Base-by-base conservation (phyloP, 2,113 vertebrate species). In the Cygnus atratus region DNA sequence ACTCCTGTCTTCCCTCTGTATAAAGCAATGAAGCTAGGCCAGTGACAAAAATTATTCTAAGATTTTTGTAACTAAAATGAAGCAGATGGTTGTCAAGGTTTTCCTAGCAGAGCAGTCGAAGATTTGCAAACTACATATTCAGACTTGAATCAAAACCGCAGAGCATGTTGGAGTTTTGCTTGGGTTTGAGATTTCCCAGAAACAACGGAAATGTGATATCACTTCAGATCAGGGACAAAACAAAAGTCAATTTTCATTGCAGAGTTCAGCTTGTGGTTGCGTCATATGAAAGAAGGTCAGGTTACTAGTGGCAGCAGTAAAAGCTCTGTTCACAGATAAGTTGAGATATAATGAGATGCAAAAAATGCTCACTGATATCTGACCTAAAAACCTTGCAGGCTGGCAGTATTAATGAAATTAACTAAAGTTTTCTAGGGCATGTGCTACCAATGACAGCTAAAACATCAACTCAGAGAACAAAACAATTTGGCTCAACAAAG, bases 161-260 rank as follows among this genome's bases (percentile, higher is more conserved):
- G 75, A 95, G 58, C 84, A 90, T 54, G 14, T 11, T 93, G 91
- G 92, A 96, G 86, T 85, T 94, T 20, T 95, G 77, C 76, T 93
- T 61, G 74, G 88, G 87, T 86, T 87, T 96, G 96, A 96, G 88
- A 78, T 95, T 96, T 90, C 96, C 97, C 96, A 97, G 97, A 96
- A 97, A 97, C 93, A 96, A 94, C 8, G 7, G 97, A 97, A 97
- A 97, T 57, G 85, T 92, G 88, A 28, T 97, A 97, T 85, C 91
- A 70, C 82, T 94, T 95, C 88, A 96, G 88, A 97, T 96, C 75
- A 91, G 96, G 75, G 86, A 95, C 82, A 73, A 88, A 96, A 87
- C 41, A 78, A 67, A 95, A 96, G 84, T 84, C 97, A 90, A 43
- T 87, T 95, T 95, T 90, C 85, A 57, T 39, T 73, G 80, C 78